These are phyloP conservation scores for Cavia aperea DNA, from an alignment of 2,113 vertebrate species.

Conservation along the genomic window DNA sequence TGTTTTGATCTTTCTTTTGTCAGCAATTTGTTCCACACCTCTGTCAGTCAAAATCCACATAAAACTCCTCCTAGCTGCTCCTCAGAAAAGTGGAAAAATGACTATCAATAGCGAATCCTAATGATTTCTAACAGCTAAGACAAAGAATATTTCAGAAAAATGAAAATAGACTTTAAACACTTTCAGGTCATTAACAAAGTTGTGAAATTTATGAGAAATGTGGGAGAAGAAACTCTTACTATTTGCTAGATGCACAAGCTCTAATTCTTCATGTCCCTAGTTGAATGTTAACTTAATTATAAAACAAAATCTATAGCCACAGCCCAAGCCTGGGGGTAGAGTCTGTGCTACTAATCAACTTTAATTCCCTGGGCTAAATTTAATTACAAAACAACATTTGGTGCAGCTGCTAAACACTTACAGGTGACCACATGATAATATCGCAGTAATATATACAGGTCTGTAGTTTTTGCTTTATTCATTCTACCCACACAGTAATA, in stretches of 20 bases:
- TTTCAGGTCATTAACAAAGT: constrained; percentile 38
- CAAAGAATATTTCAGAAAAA: constrained; percentile 10
- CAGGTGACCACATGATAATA: constrained; percentile 52
- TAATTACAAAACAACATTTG: constrained; percentile 76
- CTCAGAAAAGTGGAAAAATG: neutral
- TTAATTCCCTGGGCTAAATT: constrained; percentile 65
- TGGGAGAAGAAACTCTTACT: constrained; percentile 15
- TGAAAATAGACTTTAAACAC: neutral
- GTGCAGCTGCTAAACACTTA: constrained; percentile 65
- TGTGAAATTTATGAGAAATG: constrained; percentile 41
- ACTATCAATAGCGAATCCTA: neutral
- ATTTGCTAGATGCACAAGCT: constrained; percentile 37
- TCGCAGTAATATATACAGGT: neutral
- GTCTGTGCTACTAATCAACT: constrained; percentile 68
- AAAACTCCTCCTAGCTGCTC: neutral
- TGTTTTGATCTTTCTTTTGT: neutral
- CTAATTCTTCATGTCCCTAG: constrained; percentile 56
- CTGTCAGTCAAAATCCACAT: neutral
- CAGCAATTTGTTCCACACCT: neutral
- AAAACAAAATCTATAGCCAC: constrained; percentile 65
- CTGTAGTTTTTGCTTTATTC: neutral
- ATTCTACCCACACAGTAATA: neutral
- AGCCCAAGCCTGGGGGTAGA: constrained; percentile 60
- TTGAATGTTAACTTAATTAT: constrained; percentile 67
- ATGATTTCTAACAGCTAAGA: neutral